A percentile compares a stretch with the other conserved stretches of the same genome.
phyloP scores from a whole-genome alignment of 2,888 invertebrate species.

The Conus canariensis region DNA sequence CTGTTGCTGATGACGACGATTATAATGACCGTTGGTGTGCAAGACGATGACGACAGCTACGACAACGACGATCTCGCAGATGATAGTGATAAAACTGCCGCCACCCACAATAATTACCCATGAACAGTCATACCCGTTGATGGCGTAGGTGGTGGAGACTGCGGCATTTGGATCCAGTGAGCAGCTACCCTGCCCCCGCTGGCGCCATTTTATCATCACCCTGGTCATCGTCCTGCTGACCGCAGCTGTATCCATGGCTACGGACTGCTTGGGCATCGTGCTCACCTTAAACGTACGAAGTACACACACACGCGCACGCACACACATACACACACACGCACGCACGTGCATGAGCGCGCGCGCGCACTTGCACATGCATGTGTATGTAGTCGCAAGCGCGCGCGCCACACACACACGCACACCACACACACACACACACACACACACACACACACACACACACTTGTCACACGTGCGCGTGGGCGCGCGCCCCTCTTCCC shows the following conservation, averaged over 20 bases:
- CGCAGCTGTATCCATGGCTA: slow-evolving; percentile 88
- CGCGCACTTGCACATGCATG: too few species aligned
- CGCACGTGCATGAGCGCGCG: background rate
- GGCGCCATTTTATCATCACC: slow-evolving; percentile 81
- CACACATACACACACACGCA: background rate
- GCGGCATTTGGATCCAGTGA: slow-evolving; percentile 75
- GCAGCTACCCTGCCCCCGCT: slow-evolving; percentile 74
- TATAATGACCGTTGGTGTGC: too few species aligned
- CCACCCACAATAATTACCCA: background rate
- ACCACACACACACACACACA: too few species aligned
- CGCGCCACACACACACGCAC: too few species aligned
- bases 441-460: too few species aligned
- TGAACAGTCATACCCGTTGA: background rate
- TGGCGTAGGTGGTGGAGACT: slow-evolving; percentile 77
- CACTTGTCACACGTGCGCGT: too few species aligned
- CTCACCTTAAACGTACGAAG: slow-evolving; percentile 87
- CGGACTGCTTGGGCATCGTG: slow-evolving; percentile 90
- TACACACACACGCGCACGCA: background rate
- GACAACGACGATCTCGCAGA: too few species aligned
- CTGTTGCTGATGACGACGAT: too few species aligned
- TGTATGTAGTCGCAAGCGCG: too few species aligned
- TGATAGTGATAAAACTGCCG: too few species aligned
- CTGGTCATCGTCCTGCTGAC: slow-evolving; percentile 77
- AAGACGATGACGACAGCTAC: too few species aligned
- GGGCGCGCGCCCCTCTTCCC: too few species aligned